Base-by-base conservation (phyloP, 2,113 vertebrate genomes). In the Cyanocitta stelleri region DNA sequence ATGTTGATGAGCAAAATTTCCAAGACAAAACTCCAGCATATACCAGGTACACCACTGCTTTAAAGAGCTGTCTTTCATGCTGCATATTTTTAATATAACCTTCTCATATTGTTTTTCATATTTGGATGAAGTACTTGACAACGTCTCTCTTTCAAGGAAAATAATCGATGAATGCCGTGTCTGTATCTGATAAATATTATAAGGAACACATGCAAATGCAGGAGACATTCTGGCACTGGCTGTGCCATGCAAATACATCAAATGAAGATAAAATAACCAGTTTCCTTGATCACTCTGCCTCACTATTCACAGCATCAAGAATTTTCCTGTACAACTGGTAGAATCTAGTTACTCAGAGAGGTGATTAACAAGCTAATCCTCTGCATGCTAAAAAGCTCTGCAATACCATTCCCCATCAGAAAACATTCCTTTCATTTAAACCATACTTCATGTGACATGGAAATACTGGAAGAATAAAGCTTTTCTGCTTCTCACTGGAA, bases 361-460 rank as follows among this genome's bases (percentile, higher is more conserved):
- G 90, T 94, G 92, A 93, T 97, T 96, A 96, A 62, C 83, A 81
- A 87, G 66, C 86, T 97, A 97, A 94, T 95, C 90, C 69, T 85
- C 86, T 68, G 89, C 92, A 84, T 82, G 95, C 92, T 92, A 92
- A 96, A 94, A 94, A 90, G 92, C 90, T 92, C 96, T 75, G 77
- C 84, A 86, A 10, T 88, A 96, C 92, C 80, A 92, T 78, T 95
- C 90, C 64, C 83, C 83, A 89, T 72, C 84, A 68, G 90, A 93
- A 96, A 94, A 94, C 74, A 86, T 90, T 96, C 93, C 90, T 96
- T 93, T 93, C 88, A 87, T 89, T 96, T 84, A 96, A 96, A 93
- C 88, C 86, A 75, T 78, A 88, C 74, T 94, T 95, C 95, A 95
- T 73, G 83, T 96, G 92, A 94, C 92, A 90, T 37, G 63, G 95